Conservation (phyloP, 2,797 vertebrate genomes). For the Diplodus puntazzo region DNA sequence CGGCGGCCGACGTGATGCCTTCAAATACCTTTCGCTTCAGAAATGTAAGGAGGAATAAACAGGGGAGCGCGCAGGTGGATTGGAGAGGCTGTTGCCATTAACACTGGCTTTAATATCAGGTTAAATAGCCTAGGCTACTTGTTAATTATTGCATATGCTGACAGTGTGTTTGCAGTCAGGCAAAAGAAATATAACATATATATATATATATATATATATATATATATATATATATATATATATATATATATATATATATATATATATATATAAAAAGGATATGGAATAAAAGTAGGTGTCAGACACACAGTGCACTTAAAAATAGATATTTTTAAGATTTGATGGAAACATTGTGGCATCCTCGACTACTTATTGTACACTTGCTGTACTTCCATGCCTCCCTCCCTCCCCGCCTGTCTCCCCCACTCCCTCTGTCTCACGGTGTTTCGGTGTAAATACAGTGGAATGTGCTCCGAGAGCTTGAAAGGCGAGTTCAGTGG, state of each 20-base stretch:
- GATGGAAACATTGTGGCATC: not conserved
- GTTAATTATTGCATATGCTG: not conserved
- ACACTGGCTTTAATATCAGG: not conserved
- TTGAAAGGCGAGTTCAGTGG: constrained; percentile 70
- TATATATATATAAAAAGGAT: too few species aligned
- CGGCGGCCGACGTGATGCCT: not conserved
- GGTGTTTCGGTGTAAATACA: constrained; percentile 59
- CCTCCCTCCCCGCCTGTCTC: constrained; percentile 2
- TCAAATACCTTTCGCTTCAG: not conserved
- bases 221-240: too few species aligned
- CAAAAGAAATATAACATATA: too few species aligned
- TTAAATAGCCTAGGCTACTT: constrained; percentile 32
- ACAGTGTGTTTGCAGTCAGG: not conserved
- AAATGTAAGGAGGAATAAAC: not conserved
- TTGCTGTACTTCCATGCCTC: constrained; percentile 17
- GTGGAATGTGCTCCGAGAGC: constrained; percentile 63
- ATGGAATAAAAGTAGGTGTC: not conserved
- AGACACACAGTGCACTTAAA: not conserved
- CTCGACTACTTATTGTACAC: constrained; percentile 22
- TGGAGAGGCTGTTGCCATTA: constrained; percentile 2
- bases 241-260: too few species aligned
- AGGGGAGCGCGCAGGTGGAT: constrained; percentile 30
- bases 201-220: too few species aligned
- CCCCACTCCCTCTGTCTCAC: not conserved
- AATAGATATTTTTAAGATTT: not conserved